These are phyloP conservation scores for Macaria notata DNA, from an alignment of 2,888 invertebrate species.

Conservation along the genomic window DNA sequence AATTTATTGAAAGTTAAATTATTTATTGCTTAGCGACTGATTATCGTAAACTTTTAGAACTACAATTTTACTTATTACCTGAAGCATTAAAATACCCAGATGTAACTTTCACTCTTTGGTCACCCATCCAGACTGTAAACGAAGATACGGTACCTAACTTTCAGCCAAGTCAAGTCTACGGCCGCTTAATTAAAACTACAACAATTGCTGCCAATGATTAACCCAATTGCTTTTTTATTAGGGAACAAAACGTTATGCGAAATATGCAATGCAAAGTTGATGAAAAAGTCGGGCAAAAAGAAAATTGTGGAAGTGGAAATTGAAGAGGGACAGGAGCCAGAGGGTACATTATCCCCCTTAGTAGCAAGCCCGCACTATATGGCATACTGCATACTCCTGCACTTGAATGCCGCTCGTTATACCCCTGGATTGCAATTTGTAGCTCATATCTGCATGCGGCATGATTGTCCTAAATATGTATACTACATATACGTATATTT, in stretches of 20 bases:
- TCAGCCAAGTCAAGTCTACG: no score
- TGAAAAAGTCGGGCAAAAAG: slow-evolving; percentile 87
- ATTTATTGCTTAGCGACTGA: no score
- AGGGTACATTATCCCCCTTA: slow-evolving; percentile 60
- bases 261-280: slow-evolving; percentile 89
- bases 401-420: slow-evolving; percentile 25
- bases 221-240: slow-evolving; percentile 75
- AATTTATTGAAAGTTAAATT: no score
- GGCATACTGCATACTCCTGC: slow-evolving; percentile 30
- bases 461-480: slow-evolving; percentile 24
- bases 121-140: no score
- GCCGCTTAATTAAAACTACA: no score
- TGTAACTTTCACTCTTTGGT: no score
- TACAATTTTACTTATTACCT: no score
- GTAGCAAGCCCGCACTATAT: slow-evolving; percentile 27
- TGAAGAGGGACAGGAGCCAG: slow-evolving; percentile 68
- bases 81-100: no score
- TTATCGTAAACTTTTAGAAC: no score
- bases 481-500: slow-evolving; percentile 1
- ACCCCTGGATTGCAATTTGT: slow-evolving; percentile 21
- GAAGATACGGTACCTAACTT: no score
- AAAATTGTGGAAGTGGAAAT: slow-evolving; percentile 78
- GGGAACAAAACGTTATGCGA: slow-evolving; percentile 96
- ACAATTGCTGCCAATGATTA: slow-evolving; percentile 34
- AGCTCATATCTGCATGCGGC: slow-evolving; percentile 32